Base-by-base conservation (phyloP, 2,113 vertebrate species). In the Scortum barcoo region DNA sequence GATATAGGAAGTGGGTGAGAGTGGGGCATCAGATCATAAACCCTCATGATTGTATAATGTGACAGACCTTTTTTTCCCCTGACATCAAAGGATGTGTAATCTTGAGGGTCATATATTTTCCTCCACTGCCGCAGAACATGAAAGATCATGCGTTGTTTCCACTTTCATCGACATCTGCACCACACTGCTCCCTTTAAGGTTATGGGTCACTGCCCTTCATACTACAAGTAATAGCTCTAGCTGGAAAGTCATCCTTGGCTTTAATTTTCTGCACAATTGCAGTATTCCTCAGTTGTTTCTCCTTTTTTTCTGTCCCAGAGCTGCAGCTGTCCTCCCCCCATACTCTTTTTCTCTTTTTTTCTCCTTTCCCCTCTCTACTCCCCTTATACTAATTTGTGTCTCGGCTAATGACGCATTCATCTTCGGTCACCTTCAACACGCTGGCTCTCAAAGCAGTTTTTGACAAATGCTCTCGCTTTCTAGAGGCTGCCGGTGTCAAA, bases 401-500 rank as follows among this genome's bases (percentile, higher is more conserved):
- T 72, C 13, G 40, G 66, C 83, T 91, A 92, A 92, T 89, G 88
- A 89, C 85, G 85, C 80, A 81, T 89, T 93, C 62, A 51, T 89
- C 85, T 84, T 84, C 74, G 76, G 93, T 96, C 94, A 95, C 93
- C 93, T 94, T 92, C 88, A 83, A 79, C 61, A 24, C 46, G 19
- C 2, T 48, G 67, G 61, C 69, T 86, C 85, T 90, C 78, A 62
- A 48, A 83, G 77, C 87, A 70, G 33, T 71, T 82, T 70, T 81
- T 86, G 89, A 89, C 80, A 91, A 86, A 93, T 84, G 72, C 65
- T 84, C 84, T 86, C 48, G 20, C 78, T 88, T 92, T 83, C 76
- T 61, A 63, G 77, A 86, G 92, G 79, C 82, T 54, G 19, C 67
- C 19, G 1, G 72, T 90, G 89, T 91, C 82, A 89, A 92, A 86